Percentiles rank a stretch among this genome's conserved stretches.
Evolutionary conservation across 2,797 vertebrate species (phyloP).

Genomic region (Pachyuromys duprasi): DNA sequence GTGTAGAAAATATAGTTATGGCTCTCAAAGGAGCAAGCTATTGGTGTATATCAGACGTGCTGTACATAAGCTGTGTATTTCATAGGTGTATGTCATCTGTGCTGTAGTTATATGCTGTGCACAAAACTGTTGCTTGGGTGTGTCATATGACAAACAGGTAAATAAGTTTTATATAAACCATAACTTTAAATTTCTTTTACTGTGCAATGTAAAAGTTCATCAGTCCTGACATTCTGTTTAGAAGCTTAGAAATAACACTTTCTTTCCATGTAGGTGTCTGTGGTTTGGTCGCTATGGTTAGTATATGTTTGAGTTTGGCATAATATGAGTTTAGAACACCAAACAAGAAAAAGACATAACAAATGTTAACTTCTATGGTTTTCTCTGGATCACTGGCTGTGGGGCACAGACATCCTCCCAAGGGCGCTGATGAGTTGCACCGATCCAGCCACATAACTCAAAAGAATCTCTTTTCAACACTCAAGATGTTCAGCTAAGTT

Average conservation of each 20-base stretch:
- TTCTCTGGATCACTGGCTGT: conserved; percentile 24
- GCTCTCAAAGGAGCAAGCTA: conserved; percentile 28
- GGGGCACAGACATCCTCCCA: background rate
- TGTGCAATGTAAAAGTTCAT: conserved; percentile 45
- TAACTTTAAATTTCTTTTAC: conserved; percentile 34
- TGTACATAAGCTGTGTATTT: background rate
- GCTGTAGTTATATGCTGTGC: background rate
- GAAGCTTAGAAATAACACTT: conserved; percentile 56
- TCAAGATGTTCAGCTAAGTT: background rate
- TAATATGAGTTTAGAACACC: conserved; percentile 33
- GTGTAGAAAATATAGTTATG: conserved; percentile 24
- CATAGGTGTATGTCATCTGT: background rate
- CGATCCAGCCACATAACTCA: background rate
- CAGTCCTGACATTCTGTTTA: conserved; percentile 52
- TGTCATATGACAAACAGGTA: background rate
- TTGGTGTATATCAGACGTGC: background rate
- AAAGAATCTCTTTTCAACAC: conserved; percentile 18
- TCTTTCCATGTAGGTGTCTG: background rate
- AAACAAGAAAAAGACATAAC: conserved; percentile 31
- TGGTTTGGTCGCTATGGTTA: background rate
- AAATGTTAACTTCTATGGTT: background rate
- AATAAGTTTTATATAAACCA: conserved; percentile 4
- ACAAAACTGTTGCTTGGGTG: background rate
- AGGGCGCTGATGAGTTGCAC: background rate
- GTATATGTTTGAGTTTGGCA: conserved; percentile 2